These are phyloP conservation scores for Pelagia noctiluca DNA, from an alignment of 30 jellyfish, hydroid and myxozoan species.

Conservation along the genomic window DNA sequence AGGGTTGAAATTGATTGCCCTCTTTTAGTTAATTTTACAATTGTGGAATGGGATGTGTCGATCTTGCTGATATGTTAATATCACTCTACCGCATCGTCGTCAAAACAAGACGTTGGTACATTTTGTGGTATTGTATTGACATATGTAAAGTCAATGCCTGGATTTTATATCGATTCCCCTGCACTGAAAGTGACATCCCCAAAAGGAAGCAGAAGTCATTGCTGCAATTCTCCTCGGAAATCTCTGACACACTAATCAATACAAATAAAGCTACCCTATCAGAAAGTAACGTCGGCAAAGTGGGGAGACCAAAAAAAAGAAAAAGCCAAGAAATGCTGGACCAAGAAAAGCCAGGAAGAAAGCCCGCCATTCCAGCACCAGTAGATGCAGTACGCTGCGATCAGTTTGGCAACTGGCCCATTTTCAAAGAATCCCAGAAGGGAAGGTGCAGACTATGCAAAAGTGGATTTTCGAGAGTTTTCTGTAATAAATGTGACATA, in stretches of 20 bases:
- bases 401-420: conserved; percentile 44
- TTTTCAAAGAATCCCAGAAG: neutral
- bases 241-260: conserved; percentile 14
- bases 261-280: conserved; percentile 15
- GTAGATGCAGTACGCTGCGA: conserved; percentile 23
- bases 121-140: conserved; percentile 72
- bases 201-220: neutral
- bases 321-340: neutral
- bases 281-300: neutral
- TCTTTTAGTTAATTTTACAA: conserved; percentile 31
- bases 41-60: conserved; percentile 79
- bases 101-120: conserved; percentile 62
- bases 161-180: conserved; percentile 64
- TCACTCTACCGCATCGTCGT: conserved; percentile 61
- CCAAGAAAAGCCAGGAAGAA: conserved; percentile 25
- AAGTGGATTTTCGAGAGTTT: conserved; percentile 19
- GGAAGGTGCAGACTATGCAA: conserved; percentile 42
- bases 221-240: neutral
- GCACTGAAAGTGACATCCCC: conserved; percentile 11
- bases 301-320: conserved; percentile 25
- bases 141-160: conserved; percentile 67
- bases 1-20: conserved; percentile 23
- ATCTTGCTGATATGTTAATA: conserved; percentile 77
- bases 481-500: conserved; percentile 23
- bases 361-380: conserved; percentile 58